A percentile compares a stretch with the other conserved stretches of the same genome.
These are phyloP conservation scores for Choreutis nemorana DNA, from an alignment of 2,888 invertebrate genomes.

Conservation along the genomic window DNA sequence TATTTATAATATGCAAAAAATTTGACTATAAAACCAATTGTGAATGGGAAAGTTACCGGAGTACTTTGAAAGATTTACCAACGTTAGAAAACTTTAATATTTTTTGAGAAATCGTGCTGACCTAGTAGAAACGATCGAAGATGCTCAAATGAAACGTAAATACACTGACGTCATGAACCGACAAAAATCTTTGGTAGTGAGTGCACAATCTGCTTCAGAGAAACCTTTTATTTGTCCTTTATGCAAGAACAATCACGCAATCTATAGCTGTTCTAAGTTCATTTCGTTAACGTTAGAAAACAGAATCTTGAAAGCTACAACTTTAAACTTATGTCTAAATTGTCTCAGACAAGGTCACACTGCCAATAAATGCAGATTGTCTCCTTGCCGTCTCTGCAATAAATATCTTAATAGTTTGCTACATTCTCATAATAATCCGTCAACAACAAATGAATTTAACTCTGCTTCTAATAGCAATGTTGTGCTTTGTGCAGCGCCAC, in stretches of 20 bases:
- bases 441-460: not conserved
- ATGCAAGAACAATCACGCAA: too few species aligned
- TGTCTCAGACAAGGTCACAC: not conserved
- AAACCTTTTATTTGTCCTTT: too few species aligned
- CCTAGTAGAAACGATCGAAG: not conserved
- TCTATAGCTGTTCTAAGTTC: too few species aligned
- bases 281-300: too few species aligned
- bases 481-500: not conserved
- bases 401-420: not conserved
- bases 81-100: not conserved
- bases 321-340: too few species aligned
- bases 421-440: not conserved
- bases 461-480: not conserved
- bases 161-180: not conserved
- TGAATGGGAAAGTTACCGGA: constrained; percentile 8
- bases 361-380: not conserved
- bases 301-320: too few species aligned
- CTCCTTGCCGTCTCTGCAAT: not conserved
- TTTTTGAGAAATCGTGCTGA: not conserved
- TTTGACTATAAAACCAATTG: constrained; percentile 7
- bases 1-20: constrained; percentile 4
- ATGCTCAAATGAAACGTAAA: not conserved
- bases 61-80: not conserved
- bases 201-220: too few species aligned
- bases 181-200: too few species aligned